Conservation (phyloP, 2,888 invertebrate species). For the Hypercompe scribonia region DNA sequence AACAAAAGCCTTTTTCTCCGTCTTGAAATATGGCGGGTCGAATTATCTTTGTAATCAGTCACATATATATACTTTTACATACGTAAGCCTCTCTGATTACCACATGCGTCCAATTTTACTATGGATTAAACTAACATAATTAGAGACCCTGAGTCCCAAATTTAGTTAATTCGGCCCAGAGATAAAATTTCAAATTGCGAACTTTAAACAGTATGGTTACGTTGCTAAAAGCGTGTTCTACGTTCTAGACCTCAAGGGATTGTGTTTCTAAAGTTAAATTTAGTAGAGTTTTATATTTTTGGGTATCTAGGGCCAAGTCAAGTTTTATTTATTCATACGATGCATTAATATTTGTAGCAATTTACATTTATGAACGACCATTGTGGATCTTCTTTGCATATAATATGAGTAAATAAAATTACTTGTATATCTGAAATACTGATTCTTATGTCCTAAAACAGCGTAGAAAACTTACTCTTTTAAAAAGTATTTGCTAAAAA, state of each 20-base stretch:
- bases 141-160: conserved; percentile 1
- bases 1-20: not conserved
- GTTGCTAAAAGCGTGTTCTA: conserved; percentile 14
- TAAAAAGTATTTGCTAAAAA: no score
- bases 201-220: conserved; percentile 3
- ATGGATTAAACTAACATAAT: not conserved
- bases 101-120: not conserved
- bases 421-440: not conserved
- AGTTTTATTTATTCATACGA: not conserved
- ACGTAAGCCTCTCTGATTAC: not conserved
- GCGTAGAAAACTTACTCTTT: no score
- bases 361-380: not conserved
- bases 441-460: not conserved
- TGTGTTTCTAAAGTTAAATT: conserved; percentile 11
- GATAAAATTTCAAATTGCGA: conserved; percentile 10
- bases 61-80: not conserved
- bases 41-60: not conserved
- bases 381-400: not conserved
- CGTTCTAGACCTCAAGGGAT: conserved; percentile 16
- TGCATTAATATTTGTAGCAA: conserved; percentile 1
- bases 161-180: conserved; percentile 3
- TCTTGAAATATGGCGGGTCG: not conserved
- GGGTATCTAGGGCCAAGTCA: not conserved
- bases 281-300: conserved; percentile 10
- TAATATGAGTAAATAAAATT: not conserved